A percentile compares a stretch with the other conserved stretches of the same genome.
Evolutionary conservation across 2,113 vertebrate genomes (phyloP).

Genomic region (Anseranas semipalmata): DNA sequence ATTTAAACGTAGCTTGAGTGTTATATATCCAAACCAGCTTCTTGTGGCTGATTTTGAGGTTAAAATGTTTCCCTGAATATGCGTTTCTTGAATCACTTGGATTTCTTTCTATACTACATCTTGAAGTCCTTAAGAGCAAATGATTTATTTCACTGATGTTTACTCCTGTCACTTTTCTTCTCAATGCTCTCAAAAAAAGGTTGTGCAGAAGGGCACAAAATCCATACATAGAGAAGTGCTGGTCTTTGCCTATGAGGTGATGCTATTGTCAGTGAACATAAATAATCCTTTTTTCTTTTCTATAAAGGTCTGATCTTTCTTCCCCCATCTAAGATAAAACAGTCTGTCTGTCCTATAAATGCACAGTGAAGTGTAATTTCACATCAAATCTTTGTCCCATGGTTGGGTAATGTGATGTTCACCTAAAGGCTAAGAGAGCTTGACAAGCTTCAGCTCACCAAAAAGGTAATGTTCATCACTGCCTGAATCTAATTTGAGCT

Average conservation of each 20-base stretch:
- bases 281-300: slow-evolving; percentile 23
- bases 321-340: slow-evolving; percentile 16
- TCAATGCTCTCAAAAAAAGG: not conserved
- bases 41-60: slow-evolving; percentile 7
- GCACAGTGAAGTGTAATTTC: slow-evolving; percentile 61
- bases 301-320: slow-evolving; percentile 24
- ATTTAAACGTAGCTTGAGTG: not conserved
- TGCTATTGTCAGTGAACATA: not conserved
- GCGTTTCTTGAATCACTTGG: not conserved
- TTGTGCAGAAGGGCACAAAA: slow-evolving; percentile 35
- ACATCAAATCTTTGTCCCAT: slow-evolving; percentile 39
- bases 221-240: not conserved
- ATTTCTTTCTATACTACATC: not conserved
- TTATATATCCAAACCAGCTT: not conserved
- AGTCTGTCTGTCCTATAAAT: slow-evolving; percentile 51
- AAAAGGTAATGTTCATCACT: slow-evolving; percentile 56
- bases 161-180: slow-evolving; percentile 23
- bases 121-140: not conserved
- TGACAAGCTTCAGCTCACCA: slow-evolving; percentile 59
- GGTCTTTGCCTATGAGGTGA: not conserved
- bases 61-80: not conserved
- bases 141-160: slow-evolving; percentile 51
- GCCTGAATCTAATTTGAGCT: slow-evolving; percentile 44
- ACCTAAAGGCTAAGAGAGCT: slow-evolving; percentile 33
- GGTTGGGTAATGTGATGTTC: slow-evolving; percentile 18